Conservation (phyloP, 2,113 vertebrate genomes). For the Amazona guildingii region DNA sequence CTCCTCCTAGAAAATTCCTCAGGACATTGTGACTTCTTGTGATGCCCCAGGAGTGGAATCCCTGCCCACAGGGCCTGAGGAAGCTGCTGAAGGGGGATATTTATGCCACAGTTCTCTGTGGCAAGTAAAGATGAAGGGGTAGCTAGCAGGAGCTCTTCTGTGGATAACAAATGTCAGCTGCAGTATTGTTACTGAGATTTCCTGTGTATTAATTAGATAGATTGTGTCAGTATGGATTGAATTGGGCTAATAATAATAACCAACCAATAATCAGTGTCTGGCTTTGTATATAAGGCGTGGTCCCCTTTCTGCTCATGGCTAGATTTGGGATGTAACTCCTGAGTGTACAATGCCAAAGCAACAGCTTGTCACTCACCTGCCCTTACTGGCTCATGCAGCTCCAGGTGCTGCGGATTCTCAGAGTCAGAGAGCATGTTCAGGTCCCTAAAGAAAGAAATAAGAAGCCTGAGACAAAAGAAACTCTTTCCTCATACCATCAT, state of each 20-base stretch:
- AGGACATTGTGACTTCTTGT: not conserved
- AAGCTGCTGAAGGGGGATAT: not conserved
- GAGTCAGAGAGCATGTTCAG: conserved; percentile 94
- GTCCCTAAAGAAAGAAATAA: conserved; percentile 82
- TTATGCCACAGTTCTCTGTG: not conserved
- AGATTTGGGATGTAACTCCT: not conserved
- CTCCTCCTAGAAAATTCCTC: not conserved
- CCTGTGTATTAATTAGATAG: not conserved
- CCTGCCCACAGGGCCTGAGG: fast-evolving
- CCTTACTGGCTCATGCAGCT: conserved; percentile 87
- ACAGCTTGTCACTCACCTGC: conserved; percentile 77
- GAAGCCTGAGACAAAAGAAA: conserved; percentile 63
- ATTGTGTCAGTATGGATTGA: not conserved
- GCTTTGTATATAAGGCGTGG: not conserved
- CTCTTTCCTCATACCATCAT: conserved; percentile 42
- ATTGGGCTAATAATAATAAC: not conserved
- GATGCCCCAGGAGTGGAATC: not conserved
- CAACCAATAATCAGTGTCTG: not conserved
- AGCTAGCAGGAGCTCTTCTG: not conserved
- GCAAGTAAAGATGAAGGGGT: not conserved
- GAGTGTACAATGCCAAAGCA: not conserved
- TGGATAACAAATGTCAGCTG: not conserved
- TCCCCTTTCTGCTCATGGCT: not conserved
- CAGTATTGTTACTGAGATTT: not conserved
- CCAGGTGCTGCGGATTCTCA: conserved; percentile 89